These are phyloP conservation scores for Serinus canaria DNA, from an alignment of 2,113 vertebrate genomes.

Conservation along the genomic window DNA sequence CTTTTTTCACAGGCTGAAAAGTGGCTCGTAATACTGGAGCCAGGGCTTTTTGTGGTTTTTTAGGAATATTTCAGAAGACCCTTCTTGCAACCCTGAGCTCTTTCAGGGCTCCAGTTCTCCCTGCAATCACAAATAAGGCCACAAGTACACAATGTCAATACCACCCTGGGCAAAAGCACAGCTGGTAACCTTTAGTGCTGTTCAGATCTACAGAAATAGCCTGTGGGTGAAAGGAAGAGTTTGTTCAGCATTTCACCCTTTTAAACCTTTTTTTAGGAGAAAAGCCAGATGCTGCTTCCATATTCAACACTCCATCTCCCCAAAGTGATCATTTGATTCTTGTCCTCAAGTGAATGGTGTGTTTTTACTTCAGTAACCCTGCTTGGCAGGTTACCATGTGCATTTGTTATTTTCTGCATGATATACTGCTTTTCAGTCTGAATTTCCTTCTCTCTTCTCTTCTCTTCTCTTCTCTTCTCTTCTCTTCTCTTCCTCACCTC, in stretches of 20 bases:
- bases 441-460: neutral
- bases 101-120: neutral
- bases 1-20: neutral
- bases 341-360: neutral
- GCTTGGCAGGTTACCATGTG: neutral
- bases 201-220: constrained; percentile 9
- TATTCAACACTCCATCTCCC: constrained; percentile 11
- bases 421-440: neutral
- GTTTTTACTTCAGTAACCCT: constrained; percentile 9
- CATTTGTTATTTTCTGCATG: neutral
- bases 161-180: neutral
- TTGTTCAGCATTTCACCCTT: constrained; percentile 45
- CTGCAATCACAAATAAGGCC: neutral
- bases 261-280: constrained; percentile 35
- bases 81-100: neutral
- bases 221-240: neutral
- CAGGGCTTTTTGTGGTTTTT: fast-evolving
- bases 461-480: too few species aligned
- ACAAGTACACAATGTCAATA: neutral
- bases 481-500: neutral
- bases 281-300: constrained; percentile 7
- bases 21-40: neutral
- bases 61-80: neutral
- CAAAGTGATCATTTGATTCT: neutral
- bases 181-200: neutral